Evolutionary conservation across 2,113 vertebrate genomes (phyloP).

Genomic region (Pteruthius melanotis): DNA sequence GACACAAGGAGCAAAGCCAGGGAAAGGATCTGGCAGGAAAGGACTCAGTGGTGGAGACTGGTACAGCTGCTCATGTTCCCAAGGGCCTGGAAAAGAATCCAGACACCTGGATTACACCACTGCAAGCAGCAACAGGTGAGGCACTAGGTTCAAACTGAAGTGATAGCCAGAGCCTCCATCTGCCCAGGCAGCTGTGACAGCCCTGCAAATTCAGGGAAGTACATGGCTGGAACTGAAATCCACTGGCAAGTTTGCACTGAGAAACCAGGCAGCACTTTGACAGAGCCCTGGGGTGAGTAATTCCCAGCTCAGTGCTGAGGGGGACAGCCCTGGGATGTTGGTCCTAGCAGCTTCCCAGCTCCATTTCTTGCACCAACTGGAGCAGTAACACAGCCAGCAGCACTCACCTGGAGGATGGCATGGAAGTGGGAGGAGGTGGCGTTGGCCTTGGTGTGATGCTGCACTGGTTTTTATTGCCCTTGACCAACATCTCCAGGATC

Average conservation of each 20-base stretch:
- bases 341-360: background rate
- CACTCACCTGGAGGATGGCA: conserved; percentile 70
- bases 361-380: background rate
- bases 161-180: background rate
- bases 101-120: background rate
- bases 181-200: background rate
- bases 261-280: background rate
- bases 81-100: background rate
- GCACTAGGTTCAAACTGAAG: background rate
- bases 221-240: background rate
- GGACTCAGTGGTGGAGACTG: background rate
- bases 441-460: conserved; percentile 71
- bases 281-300: background rate
- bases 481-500: conserved; percentile 69
- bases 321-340: background rate
- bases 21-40: background rate
- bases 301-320: background rate
- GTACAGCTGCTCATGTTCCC: background rate
- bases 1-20: background rate
- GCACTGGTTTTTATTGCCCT: conserved; percentile 65
- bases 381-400: background rate
- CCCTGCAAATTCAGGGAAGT: background rate
- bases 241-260: background rate
- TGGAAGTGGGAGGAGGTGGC: conserved; percentile 70
- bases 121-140: background rate